phyloP scores from a whole-genome alignment of 2,797 vertebrate genomes.

The Schizothorax lantsangensis region DNA sequence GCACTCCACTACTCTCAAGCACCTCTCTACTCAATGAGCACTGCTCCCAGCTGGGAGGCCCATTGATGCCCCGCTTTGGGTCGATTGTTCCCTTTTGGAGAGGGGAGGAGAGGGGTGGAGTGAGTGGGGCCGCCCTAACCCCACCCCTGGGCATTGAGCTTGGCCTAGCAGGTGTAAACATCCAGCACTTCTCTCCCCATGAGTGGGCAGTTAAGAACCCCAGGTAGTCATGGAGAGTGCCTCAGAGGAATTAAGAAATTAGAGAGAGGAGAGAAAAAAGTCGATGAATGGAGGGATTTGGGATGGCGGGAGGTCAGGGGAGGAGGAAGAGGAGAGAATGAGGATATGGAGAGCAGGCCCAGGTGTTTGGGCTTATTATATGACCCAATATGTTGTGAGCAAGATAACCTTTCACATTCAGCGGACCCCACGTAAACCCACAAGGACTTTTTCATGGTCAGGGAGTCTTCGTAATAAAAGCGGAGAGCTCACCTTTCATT shows the following conservation, averaged over 20 bases:
- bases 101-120: conserved; percentile 78
- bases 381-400: conserved; percentile 59
- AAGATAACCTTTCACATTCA: conserved; percentile 72
- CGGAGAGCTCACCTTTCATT: conserved; percentile 45
- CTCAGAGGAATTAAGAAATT: conserved; percentile 73
- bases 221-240: conserved; percentile 72
- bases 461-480: conserved; percentile 46
- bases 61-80: conserved; percentile 79
- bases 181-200: conserved; percentile 71
- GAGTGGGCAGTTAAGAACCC: conserved; percentile 68
- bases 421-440: conserved; percentile 31
- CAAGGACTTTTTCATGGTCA: conserved; percentile 46
- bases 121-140: conserved; percentile 78
- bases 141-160: conserved; percentile 78
- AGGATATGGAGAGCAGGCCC: conserved; percentile 48
- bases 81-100: conserved; percentile 79
- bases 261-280: conserved; percentile 65
- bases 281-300: conserved; percentile 48
- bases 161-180: conserved; percentile 84
- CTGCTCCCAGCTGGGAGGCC: conserved; percentile 81
- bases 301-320: conserved; percentile 28
- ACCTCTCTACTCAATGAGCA: conserved; percentile 71
- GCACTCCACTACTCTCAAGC: conserved; percentile 71
- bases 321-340: conserved; percentile 37
- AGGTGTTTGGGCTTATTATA: conserved; percentile 72